Conservation (phyloP, 2,888 invertebrate genomes). For the Melikaiella ostensackeni region DNA sequence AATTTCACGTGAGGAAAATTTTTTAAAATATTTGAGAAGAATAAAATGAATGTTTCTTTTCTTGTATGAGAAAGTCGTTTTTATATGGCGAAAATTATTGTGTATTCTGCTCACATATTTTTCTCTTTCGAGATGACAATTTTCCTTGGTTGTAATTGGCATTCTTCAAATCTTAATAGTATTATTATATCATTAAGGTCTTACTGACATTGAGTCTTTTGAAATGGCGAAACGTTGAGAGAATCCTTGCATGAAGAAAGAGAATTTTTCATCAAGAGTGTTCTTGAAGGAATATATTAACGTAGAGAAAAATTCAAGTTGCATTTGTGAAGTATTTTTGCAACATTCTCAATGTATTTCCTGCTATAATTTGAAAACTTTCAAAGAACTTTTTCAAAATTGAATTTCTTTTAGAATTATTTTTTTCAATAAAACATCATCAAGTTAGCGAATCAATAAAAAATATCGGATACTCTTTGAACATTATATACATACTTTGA, state of each 20-base stretch:
- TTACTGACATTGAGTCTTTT: conserved; percentile 29
- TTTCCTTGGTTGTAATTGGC: conserved; percentile 1
- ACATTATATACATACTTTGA: no score
- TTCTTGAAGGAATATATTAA: not conserved
- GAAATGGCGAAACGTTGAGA: not conserved
- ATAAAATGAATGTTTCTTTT: no score
- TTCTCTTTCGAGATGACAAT: not conserved
- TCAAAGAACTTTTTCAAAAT: not conserved
- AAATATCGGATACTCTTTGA: no score
- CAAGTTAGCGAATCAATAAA: no score
- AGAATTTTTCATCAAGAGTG: conserved; percentile 12
- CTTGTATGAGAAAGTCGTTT: not conserved
- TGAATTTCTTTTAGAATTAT: no score
- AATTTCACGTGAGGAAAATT: not conserved
- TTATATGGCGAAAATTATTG: conserved; percentile 10
- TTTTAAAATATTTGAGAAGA: not conserved
- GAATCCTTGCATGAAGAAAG: conserved; percentile 16
- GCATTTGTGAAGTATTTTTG: not conserved
- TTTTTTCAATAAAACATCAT: no score
- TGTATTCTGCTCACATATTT: conserved; percentile 23
- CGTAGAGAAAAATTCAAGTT: not conserved
- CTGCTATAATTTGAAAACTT: not conserved
- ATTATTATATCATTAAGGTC: conserved; percentile 9
- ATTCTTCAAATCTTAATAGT: conserved; percentile 26
- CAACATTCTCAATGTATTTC: not conserved